phyloP scores from a whole-genome alignment of 2,797 vertebrate species.

The Oophaga sylvatica region DNA sequence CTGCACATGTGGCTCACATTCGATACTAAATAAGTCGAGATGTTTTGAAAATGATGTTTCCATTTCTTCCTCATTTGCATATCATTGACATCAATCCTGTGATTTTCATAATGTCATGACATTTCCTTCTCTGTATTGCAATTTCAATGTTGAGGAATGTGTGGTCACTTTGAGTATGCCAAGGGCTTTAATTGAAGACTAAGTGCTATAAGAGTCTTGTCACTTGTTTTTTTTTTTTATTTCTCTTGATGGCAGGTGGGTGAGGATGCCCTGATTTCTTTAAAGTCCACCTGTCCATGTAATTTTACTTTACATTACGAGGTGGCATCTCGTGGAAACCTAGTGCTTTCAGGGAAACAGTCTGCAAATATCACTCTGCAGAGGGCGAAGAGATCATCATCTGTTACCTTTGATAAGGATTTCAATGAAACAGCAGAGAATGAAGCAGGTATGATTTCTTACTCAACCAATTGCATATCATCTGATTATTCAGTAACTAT shows the following conservation, averaged over 20 bases:
- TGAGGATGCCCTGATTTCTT: constrained; percentile 80
- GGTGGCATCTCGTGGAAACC: constrained; percentile 87
- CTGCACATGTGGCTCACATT: too few species aligned
- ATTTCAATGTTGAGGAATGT: too few species aligned
- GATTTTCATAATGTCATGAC: too few species aligned
- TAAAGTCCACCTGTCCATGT: constrained; percentile 92
- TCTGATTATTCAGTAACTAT: background rate
- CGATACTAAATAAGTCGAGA: too few species aligned
- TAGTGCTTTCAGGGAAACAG: constrained; percentile 85
- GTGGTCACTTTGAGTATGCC: background rate
- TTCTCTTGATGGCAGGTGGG: constrained; percentile 78
- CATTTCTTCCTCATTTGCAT: too few species aligned
- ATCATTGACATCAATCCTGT: too few species aligned
- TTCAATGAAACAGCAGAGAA: constrained; percentile 67
- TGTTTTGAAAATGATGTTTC: too few species aligned
- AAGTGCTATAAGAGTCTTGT: constrained; percentile 38
- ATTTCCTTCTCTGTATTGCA: too few species aligned
- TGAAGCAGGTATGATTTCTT: constrained; percentile 60
- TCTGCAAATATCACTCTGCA: constrained; percentile 74
- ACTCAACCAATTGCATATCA: background rate
- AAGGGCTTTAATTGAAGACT: background rate
- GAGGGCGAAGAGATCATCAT: constrained; percentile 76
- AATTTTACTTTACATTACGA: constrained; percentile 91
- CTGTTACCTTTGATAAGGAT: constrained; percentile 78
- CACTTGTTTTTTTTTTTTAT: constrained; percentile 28